These are phyloP conservation scores for Romanomermis culicivorax DNA, from an alignment of 2,888 invertebrate genomes.

Conservation along the genomic window DNA sequence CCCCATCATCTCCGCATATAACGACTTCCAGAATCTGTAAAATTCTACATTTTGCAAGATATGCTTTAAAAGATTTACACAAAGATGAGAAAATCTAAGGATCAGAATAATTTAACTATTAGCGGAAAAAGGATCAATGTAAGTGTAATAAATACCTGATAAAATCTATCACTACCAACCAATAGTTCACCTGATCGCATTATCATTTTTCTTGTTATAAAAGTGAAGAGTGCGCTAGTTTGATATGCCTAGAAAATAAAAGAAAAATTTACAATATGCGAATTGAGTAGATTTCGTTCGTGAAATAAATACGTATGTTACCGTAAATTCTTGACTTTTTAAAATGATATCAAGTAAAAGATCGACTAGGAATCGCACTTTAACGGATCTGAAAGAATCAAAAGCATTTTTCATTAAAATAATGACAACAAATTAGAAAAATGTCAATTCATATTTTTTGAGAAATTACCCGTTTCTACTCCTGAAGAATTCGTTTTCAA, in stretches of 20 bases:
- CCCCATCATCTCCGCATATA: not conserved
- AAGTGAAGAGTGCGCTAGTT: conserved; percentile 43
- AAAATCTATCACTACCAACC: conserved; percentile 38
- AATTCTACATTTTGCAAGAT: not conserved
- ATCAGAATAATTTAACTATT: not conserved
- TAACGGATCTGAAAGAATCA: conserved; percentile 17
- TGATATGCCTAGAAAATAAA: conserved; percentile 36
- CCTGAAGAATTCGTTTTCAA: conserved; percentile 1
- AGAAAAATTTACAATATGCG: too few species aligned
- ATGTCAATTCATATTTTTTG: not conserved
- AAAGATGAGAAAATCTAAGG: too few species aligned
- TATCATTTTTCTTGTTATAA: conserved; percentile 45
- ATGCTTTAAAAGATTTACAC: not conserved
- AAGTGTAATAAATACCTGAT: conserved; percentile 38
- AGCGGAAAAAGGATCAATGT: too few species aligned
- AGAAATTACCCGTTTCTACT: conserved; percentile 13
- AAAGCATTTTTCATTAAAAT: too few species aligned
- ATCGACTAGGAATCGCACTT: conserved; percentile 53
- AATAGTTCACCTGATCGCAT: conserved; percentile 18
- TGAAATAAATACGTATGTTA: too few species aligned
- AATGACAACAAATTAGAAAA: too few species aligned
- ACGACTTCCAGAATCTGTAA: conserved; percentile 10
- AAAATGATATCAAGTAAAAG: conserved; percentile 53
- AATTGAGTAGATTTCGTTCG: too few species aligned
- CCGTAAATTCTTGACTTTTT: not conserved